Percentiles rank a stretch among this genome's conserved stretches.
phyloP scores from a whole-genome alignment of 2,113 vertebrate genomes.

The Microtus ochrogaster region DNA sequence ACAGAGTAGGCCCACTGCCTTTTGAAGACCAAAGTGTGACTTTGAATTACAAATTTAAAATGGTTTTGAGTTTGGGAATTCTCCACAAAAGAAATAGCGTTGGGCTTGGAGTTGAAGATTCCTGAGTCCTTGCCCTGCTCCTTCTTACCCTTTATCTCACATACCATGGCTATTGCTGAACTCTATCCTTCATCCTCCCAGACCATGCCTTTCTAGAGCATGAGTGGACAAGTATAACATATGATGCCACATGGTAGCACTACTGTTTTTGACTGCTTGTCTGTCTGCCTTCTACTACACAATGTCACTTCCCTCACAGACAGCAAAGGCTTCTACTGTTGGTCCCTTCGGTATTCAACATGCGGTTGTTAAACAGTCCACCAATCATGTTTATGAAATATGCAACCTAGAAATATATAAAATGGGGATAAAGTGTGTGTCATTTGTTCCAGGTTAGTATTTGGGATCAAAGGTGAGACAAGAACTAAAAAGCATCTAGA shows the following conservation, averaged over 20 bases:
- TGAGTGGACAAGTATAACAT: background rate
- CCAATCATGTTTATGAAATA: background rate
- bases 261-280: background rate
- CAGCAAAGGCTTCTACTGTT: background rate
- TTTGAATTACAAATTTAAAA: conserved; percentile 20
- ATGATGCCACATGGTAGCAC: rapidly evolving
- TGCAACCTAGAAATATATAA: background rate
- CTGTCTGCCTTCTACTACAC: background rate
- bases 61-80: background rate
- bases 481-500: background rate
- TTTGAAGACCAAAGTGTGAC: background rate
- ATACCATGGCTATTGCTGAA: background rate
- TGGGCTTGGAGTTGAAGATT: background rate
- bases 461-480: background rate
- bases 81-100: background rate
- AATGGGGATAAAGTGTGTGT: background rate
- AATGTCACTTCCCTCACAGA: background rate
- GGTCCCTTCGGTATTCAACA: background rate
- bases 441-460: background rate
- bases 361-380: too few relatives aligned
- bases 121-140: background rate
- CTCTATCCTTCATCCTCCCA: background rate
- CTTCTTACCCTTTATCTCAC: background rate
- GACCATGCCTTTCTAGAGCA: background rate
- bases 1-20: background rate